Conservation (phyloP, 2,113 vertebrate genomes). For the Tupaia chinensis region DNA sequence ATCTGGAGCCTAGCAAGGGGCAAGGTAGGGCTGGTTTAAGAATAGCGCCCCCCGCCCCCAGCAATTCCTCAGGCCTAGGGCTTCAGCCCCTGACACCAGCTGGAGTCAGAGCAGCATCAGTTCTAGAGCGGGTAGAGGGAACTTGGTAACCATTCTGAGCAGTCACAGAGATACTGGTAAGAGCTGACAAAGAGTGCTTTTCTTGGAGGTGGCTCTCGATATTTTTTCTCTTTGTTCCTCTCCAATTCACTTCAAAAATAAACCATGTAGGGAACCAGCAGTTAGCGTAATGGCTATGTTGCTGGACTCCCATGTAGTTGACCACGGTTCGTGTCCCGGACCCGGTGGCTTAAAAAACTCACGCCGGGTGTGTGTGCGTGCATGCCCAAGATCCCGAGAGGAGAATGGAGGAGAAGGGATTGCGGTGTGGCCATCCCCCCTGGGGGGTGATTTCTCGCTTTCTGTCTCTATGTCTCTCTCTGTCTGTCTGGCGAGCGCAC, state of each 20-base stretch:
- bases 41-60: not conserved
- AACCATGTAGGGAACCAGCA: not conserved
- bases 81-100: not conserved
- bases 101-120: not conserved
- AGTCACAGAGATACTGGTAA: not conserved
- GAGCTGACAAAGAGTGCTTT: not conserved
- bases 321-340: too few relatives aligned
- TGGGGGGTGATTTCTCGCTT: too few relatives aligned
- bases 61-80: not conserved
- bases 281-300: too few relatives aligned
- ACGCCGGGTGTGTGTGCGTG: too few relatives aligned
- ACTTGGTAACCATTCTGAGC: not conserved
- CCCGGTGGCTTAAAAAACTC: too few relatives aligned
- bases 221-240: not conserved
- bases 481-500: too few relatives aligned
- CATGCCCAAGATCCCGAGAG: too few relatives aligned
- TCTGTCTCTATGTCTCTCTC: too few relatives aligned
- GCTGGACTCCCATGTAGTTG: too few relatives aligned
- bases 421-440: too few relatives aligned
- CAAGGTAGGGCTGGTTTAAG: not conserved
- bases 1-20: not conserved
- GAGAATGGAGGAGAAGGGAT: too few relatives aligned
- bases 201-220: not conserved
- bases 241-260: constrained; percentile 34
- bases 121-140: not conserved